Base-by-base conservation (phyloP, 2,797 vertebrate genomes). In the Muraenolepis orangiensis region DNA sequence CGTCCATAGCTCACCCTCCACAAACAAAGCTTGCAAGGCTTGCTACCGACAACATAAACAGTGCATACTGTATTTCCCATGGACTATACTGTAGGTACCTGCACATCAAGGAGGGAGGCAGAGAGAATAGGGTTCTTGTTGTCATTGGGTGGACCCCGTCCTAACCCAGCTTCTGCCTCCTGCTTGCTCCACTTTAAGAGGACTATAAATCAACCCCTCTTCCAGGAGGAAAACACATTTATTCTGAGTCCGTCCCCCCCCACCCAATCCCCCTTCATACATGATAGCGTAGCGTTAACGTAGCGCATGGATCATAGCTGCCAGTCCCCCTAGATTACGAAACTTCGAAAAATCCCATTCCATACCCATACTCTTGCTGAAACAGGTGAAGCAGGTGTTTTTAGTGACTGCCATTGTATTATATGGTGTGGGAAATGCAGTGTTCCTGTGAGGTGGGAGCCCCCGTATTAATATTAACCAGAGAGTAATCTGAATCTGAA, bases 171-270 rank as follows among this genome's bases (percentile, higher is more conserved):
- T 42, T 20, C 26, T 23, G 46, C 67, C 34, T 61, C 23, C 40
- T 73, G 67, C 30, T 3, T 73, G 67, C 69, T 71, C 74, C 38
- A 66, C 64, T 77, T 77, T 78, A 74, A 76, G 30, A 69, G 71
- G 46, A 23, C 31, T 10, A 42, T 82, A 61, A 73, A 79, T 77
- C 72, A 71, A 42, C 66, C 66, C 4, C 26, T 69, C 66, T 26
- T 8, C 57, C 7, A 18, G 51, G 23, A 67, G 14, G 29, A n/a
- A 40, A 57, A 34, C 51, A 72, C 23, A 68, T 79, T 74, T 79
- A 66, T 70, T 74, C 57, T 4, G 36, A 38, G 36, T 23, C 18
- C 51, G 4, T 10, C n/a, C n/a, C 4, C n/a, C 51, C 51, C 18
- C 16, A 2, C 1, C 42, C 18, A 2, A 2, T 13, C 28, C 28